Base-by-base conservation (phyloP, 2,113 vertebrate genomes). In the Felis chaus region DNA sequence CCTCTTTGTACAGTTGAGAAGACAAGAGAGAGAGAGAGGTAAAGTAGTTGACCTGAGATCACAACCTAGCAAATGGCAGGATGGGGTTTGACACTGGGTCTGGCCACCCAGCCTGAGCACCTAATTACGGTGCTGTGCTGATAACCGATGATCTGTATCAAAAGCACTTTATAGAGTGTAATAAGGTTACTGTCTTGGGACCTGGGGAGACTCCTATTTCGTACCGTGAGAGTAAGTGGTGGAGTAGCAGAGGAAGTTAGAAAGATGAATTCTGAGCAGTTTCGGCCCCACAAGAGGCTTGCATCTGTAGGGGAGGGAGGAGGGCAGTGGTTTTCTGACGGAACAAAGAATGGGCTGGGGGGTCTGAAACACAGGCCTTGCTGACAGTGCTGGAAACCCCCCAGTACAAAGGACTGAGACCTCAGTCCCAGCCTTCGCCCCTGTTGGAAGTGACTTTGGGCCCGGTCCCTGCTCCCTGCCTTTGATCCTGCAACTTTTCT, bases 261-360 rank as follows among this genome's bases (percentile, higher is more conserved):
- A 45, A 79, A 83, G 33, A 53, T 79, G 25, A 55, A 16, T n/a
- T 12, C 12, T 85, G 57, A 87, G 57, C 2, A 4, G 39, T 91
- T 63, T 78, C 19, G 63, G 84, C 21, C 14, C 31, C 45, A 19
- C 55, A 21, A 63, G 10, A 31, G 31, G n/a, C 73, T 89, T 50
- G 0, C 19, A 5, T 45, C 66, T 50, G 2, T 19, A 61, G 11
- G 48, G 57, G 3, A 12, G 9, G 6, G 27, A 4, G 4, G 57
- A 29, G 61, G 57, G 11, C 10, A 18, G 63, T 73, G 1, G 11
- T 80, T 91, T 79, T 29, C 73, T 65, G 79, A 61, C 4, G 63
- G 50, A 53, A 76, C 23, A 29, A 31, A 71, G 84, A 48, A 48
- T 14, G 18, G 50, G 41, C 61, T 2, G n/a, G 53, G 27, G 18